Conservation (phyloP, 2,113 vertebrate genomes). For the Ceuthmochares aereus region DNA sequence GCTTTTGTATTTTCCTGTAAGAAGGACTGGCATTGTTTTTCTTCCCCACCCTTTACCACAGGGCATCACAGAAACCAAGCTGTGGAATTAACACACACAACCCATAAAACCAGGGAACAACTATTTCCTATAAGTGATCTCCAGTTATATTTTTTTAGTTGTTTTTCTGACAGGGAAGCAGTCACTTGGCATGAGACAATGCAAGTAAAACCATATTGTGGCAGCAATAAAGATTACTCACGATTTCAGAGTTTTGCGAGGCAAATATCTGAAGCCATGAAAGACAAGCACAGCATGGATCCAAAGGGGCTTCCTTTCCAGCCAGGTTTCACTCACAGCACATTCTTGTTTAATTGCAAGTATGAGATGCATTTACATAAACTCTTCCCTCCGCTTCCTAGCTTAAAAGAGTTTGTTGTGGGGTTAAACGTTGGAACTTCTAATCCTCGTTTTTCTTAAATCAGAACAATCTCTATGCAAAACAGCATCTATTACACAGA, state of each 20-base stretch:
- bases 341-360: background rate
- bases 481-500: background rate
- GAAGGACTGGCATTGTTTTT: background rate
- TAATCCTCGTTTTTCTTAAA: background rate
- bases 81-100: background rate
- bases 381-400: background rate
- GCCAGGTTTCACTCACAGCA: background rate
- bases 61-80: background rate
- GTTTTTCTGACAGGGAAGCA: background rate
- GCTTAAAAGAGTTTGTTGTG: background rate
- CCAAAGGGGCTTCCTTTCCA: background rate
- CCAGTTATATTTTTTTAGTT: background rate
- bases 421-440: background rate
- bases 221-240: background rate
- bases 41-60: background rate
- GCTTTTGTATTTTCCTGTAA: background rate
- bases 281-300: background rate
- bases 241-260: background rate
- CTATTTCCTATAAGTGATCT: background rate
- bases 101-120: background rate
- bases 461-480: background rate
- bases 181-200: background rate
- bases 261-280: background rate
- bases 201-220: background rate
- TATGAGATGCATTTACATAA: background rate